Base-by-base conservation (phyloP, 2,113 vertebrate genomes). In the Apus apus region DNA sequence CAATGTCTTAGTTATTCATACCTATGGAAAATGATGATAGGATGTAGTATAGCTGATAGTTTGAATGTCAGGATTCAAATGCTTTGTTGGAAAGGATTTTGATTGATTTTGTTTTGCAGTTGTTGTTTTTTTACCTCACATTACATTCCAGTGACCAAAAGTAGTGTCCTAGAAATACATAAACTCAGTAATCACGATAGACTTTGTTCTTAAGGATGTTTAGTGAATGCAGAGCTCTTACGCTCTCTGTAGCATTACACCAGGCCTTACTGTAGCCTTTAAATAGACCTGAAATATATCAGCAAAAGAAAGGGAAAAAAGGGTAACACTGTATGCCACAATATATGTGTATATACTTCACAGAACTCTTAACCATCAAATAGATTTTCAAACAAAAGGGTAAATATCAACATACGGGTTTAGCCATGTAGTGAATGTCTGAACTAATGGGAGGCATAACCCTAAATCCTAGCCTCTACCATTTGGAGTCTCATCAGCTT, bases 351-450 rank as follows among this genome's bases (percentile, higher is more conserved):
- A 26, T 48, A 46, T 18, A 46, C 6, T 22, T 72, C 62, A 80
- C 23, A 83, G 64, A 83, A 54, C 18, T 20, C 50, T 46, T 22
- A 73, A 54, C 27, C 29, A 73, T 15, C 51, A 77, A 88, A 81
- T 25, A 83, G 46, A 56, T 84, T 77, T 8, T 64, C 25, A 56
- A 64, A 54, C 4, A 77, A 19, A 86, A 76, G 7, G 15, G 7
- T 64, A 23, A 85, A 85, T 29, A 36, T 83, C 54, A 56, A 40
- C 32, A 9, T 43, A 87, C 73, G 14, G 53, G 74, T 77, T 88
- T 43, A 73, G 13, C 27, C 0, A 0, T 51, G 32, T 60, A 13
- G 9, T 86, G 30, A 74, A 40, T 2, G 1, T 50, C 48, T 80
- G 68, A 84, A 86, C 16, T 65, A 84, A 74, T 15, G 9, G 48